Percentiles rank a stretch among this genome's conserved stretches.
Evolutionary conservation across 2,888 invertebrate genomes (phyloP).

Genomic region (Acleris holmiana): DNA sequence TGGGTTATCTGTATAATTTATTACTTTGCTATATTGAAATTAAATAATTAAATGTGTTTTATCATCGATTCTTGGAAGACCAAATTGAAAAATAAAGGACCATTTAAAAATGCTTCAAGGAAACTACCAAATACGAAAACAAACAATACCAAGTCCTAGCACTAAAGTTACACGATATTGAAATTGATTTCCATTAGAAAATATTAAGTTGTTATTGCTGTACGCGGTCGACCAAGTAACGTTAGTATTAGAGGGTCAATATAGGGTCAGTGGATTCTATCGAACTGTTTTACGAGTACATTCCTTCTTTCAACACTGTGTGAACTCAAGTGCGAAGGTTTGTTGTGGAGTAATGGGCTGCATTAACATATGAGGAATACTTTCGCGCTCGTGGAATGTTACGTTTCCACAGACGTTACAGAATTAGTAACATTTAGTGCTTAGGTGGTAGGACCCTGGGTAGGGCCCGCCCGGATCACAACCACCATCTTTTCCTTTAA

Average conservation of each 20-base stretch:
- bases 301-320: constrained; percentile 30
- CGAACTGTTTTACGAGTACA: constrained; percentile 28
- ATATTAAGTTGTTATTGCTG: not conserved
- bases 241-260: constrained; percentile 6
- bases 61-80: not conserved
- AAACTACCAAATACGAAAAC: not conserved
- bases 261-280: constrained; percentile 21
- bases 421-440: not conserved
- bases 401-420: constrained; percentile 9
- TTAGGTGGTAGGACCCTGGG: too few species aligned
- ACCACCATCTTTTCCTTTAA: too few species aligned
- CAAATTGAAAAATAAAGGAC: not conserved
- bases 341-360: constrained; percentile 27
- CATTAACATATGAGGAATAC: constrained; percentile 31
- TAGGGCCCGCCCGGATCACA: too few species aligned
- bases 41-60: not conserved
- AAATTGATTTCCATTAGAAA: not conserved
- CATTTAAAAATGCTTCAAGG: not conserved
- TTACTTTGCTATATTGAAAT: not conserved
- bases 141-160: not conserved
- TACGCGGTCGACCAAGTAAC: not conserved
- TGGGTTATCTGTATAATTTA: constrained; percentile 9
- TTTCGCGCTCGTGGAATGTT: constrained; percentile 21
- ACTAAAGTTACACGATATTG: not conserved
- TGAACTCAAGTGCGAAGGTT: constrained; percentile 28